These are phyloP conservation scores for Euura lappo DNA, from an alignment of 1,140 invertebrate species.

Conservation along the genomic window DNA sequence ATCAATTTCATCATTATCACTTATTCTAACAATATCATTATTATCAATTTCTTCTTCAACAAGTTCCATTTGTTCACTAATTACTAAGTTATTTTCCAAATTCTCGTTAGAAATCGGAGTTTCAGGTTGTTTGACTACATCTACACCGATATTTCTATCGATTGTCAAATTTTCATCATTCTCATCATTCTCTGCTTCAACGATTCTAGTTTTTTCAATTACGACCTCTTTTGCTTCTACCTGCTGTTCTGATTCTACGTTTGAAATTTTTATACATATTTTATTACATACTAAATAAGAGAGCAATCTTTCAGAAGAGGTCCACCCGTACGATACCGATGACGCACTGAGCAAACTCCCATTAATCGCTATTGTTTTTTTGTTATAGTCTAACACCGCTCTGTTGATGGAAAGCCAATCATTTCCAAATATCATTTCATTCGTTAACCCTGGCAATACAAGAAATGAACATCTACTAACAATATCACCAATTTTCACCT, in stretches of 20 bases:
- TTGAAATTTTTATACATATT: neutral
- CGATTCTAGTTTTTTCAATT: too few species aligned
- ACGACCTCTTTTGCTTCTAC: neutral
- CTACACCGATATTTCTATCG: neutral
- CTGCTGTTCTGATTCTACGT: neutral
- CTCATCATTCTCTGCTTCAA: neutral
- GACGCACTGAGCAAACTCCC: neutral
- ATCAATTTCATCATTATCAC: neutral
- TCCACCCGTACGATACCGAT: neutral
- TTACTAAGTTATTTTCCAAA: neutral
- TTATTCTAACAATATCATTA: neutral
- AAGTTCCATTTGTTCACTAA: neutral
- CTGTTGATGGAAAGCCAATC: too few species aligned
- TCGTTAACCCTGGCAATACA: too few species aligned
- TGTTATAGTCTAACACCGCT: too few species aligned
- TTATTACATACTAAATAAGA: slow-evolving; percentile 1
- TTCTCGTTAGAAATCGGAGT: neutral
- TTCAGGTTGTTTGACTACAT: neutral
- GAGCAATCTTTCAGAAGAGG: slow-evolving; percentile 3
- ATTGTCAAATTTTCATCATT: neutral
- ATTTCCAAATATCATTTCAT: too few species aligned
- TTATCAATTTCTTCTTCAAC: neutral
- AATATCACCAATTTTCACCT: too few species aligned
- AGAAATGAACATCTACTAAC: too few species aligned
- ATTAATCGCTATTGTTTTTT: neutral